Evolutionary conservation across 2,888 invertebrate genomes (phyloP).

Genomic region (Eledone cirrhosa): DNA sequence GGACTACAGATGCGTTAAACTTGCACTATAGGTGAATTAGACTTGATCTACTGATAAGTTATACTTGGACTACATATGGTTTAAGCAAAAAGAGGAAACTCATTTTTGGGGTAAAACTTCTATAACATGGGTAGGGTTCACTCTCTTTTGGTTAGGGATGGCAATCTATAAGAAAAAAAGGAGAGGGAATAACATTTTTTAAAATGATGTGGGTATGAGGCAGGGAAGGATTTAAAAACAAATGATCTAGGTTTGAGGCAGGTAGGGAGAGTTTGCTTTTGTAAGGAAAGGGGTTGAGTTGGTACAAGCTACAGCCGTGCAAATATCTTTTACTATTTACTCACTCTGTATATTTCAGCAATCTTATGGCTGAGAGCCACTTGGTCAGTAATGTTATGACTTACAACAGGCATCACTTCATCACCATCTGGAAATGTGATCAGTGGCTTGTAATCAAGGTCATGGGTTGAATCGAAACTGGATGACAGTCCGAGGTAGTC

Average conservation of each 20-base stretch:
- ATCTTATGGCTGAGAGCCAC: constrained; percentile 14
- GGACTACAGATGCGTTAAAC: no score
- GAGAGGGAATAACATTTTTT: background rate
- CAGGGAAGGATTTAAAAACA: background rate
- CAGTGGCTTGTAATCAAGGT: constrained; percentile 1
- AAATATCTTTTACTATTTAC: constrained; percentile 25
- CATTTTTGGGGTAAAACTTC: no score
- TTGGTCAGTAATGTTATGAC: constrained; percentile 10
- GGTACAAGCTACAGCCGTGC: background rate
- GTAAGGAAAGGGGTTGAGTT: no score
- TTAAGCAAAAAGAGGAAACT: no score
- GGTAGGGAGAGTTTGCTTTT: no score
- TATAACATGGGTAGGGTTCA: no score
- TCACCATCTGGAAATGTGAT: background rate
- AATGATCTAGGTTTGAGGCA: no score
- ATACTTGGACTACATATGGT: no score
- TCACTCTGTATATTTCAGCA: constrained; percentile 23
- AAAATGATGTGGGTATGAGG: background rate
- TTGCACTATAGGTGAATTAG: no score
- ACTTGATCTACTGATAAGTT: no score
- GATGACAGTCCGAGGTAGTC: constrained; percentile 38
- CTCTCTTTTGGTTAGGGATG: no score
- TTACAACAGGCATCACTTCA: background rate
- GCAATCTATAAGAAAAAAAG: background rate
- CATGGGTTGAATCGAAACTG: background rate